These are phyloP conservation scores for Chrysogorgia sp. DNA, from an alignment of 92 coral and sea anemone species.

Conservation along the genomic window DNA sequence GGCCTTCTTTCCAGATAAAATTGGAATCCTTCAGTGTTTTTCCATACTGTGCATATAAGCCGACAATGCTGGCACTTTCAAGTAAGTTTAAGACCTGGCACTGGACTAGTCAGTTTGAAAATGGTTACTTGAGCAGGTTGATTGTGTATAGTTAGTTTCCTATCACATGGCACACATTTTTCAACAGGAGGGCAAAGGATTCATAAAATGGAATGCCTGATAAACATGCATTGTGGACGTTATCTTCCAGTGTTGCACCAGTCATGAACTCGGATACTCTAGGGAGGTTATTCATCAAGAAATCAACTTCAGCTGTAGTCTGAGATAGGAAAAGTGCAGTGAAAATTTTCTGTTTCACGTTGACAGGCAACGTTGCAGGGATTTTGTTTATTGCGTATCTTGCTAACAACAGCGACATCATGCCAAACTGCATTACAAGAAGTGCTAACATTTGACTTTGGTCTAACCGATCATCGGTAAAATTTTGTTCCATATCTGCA, in stretches of 20 bases:
- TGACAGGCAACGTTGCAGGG: too few species aligned
- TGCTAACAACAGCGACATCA: too few species aligned
- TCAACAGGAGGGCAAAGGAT: not conserved
- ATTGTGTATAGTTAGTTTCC: constrained; percentile 17
- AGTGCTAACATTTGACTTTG: too few species aligned
- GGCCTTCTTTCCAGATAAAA: too few species aligned
- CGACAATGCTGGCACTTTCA: constrained; percentile 9
- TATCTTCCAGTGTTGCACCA: not conserved
- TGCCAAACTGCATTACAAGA: too few species aligned
- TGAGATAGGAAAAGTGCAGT: constrained; percentile 1
- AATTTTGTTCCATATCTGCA: too few species aligned
- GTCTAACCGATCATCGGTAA: too few species aligned
- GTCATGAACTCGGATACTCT: constrained; percentile 14
- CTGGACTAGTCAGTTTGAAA: constrained; percentile 8
- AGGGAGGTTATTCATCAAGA: not conserved
- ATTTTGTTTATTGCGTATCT: too few species aligned
- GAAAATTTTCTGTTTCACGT: too few species aligned
- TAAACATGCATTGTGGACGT: constrained; percentile 7
- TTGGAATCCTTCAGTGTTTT: not conserved
- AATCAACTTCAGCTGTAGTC: constrained; percentile 9
- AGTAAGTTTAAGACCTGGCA: constrained; percentile 19
- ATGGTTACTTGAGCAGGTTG: not conserved
- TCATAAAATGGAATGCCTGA: constrained; percentile 2
- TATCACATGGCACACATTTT: constrained; percentile 10
- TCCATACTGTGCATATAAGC: constrained; percentile 1